A percentile compares a stretch with the other conserved stretches of the same genome.
These are phyloP conservation scores for Aphis craccivora DNA, from an alignment of 1,140 invertebrate species.

Conservation along the genomic window DNA sequence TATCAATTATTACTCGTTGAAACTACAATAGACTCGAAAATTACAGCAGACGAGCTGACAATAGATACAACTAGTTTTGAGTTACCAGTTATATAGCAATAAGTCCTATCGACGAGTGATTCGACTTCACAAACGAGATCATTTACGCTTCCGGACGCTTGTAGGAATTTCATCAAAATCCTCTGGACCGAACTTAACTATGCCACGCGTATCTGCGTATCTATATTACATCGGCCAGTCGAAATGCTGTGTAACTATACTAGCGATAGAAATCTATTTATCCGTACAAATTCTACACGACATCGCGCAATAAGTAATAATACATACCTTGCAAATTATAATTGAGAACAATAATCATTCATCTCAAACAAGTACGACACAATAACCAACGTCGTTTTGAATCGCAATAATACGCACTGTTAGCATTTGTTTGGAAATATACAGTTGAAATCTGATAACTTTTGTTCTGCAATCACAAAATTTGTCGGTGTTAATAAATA, in stretches of 20 bases:
- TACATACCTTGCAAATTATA: background rate
- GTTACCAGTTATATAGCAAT: background rate
- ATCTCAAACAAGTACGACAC: background rate
- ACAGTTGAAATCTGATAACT: background rate
- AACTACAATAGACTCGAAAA: background rate
- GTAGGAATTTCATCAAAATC: background rate
- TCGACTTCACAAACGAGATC: slow-evolving; percentile 25
- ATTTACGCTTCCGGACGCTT: slow-evolving; percentile 11
- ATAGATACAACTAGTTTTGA: background rate
- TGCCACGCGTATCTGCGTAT: background rate
- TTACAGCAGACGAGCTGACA: background rate
- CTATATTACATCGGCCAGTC: background rate
- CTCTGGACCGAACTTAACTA: background rate
- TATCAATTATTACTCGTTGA: slow-evolving; percentile 17
- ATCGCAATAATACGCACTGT: background rate
- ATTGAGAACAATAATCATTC: background rate
- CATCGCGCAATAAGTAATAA: background rate
- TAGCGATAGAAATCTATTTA: background rate
- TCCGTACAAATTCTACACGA: background rate
- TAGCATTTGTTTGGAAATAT: background rate
- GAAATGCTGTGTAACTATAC: too few species aligned
- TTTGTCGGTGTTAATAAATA: background rate
- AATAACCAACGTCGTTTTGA: background rate
- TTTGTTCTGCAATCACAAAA: background rate
- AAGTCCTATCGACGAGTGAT: background rate